Percentiles rank a stretch among this genome's conserved stretches.
Conservation (phyloP, 2,113 vertebrate genomes). For the Paralichthys olivaceus region DNA sequence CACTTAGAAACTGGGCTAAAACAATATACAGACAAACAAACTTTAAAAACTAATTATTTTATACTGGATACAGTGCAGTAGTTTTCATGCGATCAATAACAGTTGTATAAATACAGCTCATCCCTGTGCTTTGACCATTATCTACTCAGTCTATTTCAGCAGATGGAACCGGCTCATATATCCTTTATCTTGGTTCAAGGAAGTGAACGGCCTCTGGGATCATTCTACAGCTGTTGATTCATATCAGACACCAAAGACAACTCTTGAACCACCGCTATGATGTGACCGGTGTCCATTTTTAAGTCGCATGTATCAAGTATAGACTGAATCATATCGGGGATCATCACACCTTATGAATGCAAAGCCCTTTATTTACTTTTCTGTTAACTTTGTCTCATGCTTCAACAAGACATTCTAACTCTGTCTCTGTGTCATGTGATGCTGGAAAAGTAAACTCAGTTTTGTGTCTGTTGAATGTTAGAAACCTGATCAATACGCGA, state of each 20-base stretch:
- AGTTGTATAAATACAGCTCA: background rate
- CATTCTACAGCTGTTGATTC: background rate
- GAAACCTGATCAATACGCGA: too few species aligned
- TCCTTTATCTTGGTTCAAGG: background rate
- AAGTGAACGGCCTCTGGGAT: background rate
- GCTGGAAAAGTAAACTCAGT: background rate
- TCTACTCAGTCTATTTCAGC: background rate
- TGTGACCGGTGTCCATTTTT: background rate
- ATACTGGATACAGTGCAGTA: background rate
- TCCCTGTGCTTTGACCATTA: background rate
- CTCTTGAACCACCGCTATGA: background rate
- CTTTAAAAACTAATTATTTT: background rate
- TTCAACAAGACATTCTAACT: background rate
- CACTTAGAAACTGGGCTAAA: background rate
- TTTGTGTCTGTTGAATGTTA: too few species aligned
- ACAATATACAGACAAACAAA: background rate
- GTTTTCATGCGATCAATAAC: background rate
- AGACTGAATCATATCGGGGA: too few species aligned
- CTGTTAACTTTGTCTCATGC: too few species aligned
- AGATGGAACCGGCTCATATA: background rate
- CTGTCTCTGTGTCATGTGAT: background rate
- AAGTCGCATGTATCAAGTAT: background rate
- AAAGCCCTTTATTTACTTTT: too few species aligned
- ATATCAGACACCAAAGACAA: background rate
- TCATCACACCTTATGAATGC: too few species aligned